Conservation (phyloP, 2,888 invertebrate species). For the Platynereis dumerilii region DNA sequence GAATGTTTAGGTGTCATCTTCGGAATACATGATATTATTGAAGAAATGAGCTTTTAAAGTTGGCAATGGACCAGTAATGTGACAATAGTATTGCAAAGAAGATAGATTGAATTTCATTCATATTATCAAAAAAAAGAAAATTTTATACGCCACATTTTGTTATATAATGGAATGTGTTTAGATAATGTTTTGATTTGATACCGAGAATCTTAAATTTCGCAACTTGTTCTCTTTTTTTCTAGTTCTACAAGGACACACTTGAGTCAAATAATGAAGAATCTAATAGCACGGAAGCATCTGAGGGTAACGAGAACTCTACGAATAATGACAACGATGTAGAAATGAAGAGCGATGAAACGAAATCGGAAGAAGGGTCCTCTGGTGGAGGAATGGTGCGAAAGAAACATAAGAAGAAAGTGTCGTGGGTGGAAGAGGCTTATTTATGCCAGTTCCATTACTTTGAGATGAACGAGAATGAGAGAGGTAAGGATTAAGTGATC, state of each 20-base stretch:
- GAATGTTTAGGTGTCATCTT: no score
- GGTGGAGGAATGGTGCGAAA: constrained; percentile 22
- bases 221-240: constrained; percentile 38
- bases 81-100: no score
- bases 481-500: constrained; percentile 63
- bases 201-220: no score
- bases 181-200: no score
- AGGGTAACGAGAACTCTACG: constrained; percentile 13
- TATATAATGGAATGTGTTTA: no score
- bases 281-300: constrained; percentile 27
- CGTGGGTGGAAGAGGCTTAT: constrained; percentile 80
- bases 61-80: no score
- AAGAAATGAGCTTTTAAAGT: no score
- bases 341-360: not conserved
- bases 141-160: no score
- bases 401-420: constrained; percentile 68
- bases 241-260: constrained; percentile 91
- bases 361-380: constrained; percentile 14
- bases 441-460: constrained; percentile 87
- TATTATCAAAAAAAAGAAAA: no score
- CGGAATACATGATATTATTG: no score
- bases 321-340: constrained; percentile 18
- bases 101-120: no score
- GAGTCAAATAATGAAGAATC: constrained; percentile 67
- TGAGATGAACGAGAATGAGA: constrained; percentile 93